Evolutionary conservation across 2,113 vertebrate species (phyloP), one percentile per base, ranked within the genome.

Genomic region (Pheucticus melanocephalus): DNA sequence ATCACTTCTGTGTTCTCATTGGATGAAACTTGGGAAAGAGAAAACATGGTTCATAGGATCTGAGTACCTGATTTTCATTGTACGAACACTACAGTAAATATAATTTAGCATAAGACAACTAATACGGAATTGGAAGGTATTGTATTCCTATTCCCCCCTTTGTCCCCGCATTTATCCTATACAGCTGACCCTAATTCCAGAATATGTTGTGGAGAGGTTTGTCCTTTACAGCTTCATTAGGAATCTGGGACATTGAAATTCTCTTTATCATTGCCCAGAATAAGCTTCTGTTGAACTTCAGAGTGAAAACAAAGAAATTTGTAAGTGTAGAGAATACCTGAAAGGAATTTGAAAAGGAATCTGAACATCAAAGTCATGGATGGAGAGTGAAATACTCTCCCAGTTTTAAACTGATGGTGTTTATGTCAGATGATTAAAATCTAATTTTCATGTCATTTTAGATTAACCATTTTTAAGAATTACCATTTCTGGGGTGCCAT

Each of bases 241-340:
- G 20, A 86, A 75, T 51, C 64, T 77, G 37, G 23, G 45, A 45
- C 11, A 22, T 33, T 63, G 59, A 50, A 48, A 64, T 45, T 40
- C 20, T 94, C 11, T 42, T 93, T 92, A 93, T 39, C 37, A 47
- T 65, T 88, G 50, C 31, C 40, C 37, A 73, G 39, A 75, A 81
- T 61, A 40, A 68, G 31, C 23, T 64, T 82, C 37, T 48, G 19
- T 64, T 79, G 39, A 96, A 78, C 77, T 95, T 92, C 28, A 24
- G 50, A 87, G 56, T 94, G 61, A 84, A 96, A 96, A 97, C 80
- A 96, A 90, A 94, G 65, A 51, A 33, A 27, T 16, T 94, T 81
- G 9, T 42, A 94, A 71, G 31, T 81, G 65, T 25, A 54, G 60
- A 60, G 27, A 93, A 82, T 59, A 37, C 35, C 37, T 70, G 51